Evolutionary conservation across 1,140 invertebrate genomes (phyloP), one percentile per base, ranked within the genome.

Genomic region (Leptinotarsa lineolata): DNA sequence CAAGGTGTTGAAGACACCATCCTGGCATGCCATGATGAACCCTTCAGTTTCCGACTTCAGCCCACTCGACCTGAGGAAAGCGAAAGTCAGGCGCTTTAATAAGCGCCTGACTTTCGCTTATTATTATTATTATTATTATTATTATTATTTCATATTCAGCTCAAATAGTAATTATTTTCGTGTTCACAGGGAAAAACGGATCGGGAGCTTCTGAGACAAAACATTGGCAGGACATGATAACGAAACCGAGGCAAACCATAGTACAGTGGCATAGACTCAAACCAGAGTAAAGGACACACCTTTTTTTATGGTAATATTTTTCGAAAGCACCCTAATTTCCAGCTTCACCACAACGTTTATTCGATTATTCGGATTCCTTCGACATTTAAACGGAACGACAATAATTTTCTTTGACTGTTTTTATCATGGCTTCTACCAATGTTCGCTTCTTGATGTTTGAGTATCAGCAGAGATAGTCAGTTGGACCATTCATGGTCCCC

Each of bases 181-280:
- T 54, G n/a, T 54, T 54, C 89, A 22, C 87, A 95, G 94, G 94
- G 61, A 95, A 96, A 87, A 96, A 94, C 79, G 94, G 94, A 18
- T 95, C 93, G 21, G 95, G 95, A 5, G 94, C 95, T 12, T 92
- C 93, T 15, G 95, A 97, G 84, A 95, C 95, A 2, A 96, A 96
- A 84, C 95, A 97, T 82, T 96, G 95, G 95, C 94, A 95, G 81
- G 95, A 97, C 82, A 97, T 97, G 96, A 96, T 97, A 73, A 96
- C 94, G 46, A 97, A 97, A 82, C 95, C 96, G 2, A 87, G 95
- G 73, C 95, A 97, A 86, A 95, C 93, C 70, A 94, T 97, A 73
- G 93, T 96, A 8, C 94, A 95, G 80, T 97, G 95, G 95, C 95
- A 97, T 84, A 91, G 93, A 79, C 88, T 94, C 78, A 95, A 94